Evolutionary conservation across 2,797 vertebrate species (phyloP).

Genomic region (Gorsachius magnificus): DNA sequence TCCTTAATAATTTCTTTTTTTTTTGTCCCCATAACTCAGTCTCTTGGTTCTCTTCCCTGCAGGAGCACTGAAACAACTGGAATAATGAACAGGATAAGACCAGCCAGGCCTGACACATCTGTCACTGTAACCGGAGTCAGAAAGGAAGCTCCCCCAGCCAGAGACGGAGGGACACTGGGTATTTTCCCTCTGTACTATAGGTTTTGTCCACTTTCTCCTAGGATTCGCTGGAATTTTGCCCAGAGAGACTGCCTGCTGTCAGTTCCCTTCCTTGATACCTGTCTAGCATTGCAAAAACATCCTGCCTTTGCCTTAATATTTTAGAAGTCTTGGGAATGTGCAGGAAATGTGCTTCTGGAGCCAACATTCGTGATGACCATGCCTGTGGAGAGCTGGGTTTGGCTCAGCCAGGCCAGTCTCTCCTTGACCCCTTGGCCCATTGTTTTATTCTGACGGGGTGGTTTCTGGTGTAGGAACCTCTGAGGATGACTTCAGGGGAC

Average conservation of each 20-base stretch:
- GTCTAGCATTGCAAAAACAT: neutral
- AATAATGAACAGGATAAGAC: neutral
- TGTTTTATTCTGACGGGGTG: neutral
- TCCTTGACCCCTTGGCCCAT: neutral
- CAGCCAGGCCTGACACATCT: neutral
- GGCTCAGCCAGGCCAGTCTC: neutral
- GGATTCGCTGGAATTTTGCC: neutral
- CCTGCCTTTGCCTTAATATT: neutral
- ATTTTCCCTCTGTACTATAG: neutral
- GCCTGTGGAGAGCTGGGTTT: neutral
- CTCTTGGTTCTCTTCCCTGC: neutral
- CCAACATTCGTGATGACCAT: neutral
- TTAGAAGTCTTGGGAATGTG: neutral
- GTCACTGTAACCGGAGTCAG: neutral
- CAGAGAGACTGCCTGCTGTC: neutral
- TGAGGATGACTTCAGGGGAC: neutral
- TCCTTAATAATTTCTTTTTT: neutral
- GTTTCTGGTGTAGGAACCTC: neutral
- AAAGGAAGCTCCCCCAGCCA: neutral
- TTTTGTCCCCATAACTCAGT: neutral
- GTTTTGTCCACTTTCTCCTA: neutral
- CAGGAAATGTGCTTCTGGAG: neutral
- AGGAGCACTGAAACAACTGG: neutral
- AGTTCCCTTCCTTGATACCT: neutral
- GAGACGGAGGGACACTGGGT: neutral